These are phyloP conservation scores for Phenacoccus solenopsis DNA, from an alignment of 1,140 invertebrate genomes.

Conservation along the genomic window DNA sequence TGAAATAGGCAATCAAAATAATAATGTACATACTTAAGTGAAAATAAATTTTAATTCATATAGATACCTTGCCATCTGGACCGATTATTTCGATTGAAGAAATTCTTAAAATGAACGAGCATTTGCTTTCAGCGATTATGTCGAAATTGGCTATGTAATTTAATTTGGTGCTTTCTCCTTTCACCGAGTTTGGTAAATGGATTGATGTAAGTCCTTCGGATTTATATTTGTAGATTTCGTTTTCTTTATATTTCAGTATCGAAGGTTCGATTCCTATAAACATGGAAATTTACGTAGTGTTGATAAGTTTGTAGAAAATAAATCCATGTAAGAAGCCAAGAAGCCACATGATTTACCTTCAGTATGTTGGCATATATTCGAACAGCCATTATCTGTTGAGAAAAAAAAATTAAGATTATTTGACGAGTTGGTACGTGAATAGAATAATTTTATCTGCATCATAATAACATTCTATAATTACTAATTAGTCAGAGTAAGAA, in stretches of 20 bases:
- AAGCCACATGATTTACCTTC: not conserved
- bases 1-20: not conserved
- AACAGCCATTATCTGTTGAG: not conserved
- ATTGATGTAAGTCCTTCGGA: not conserved
- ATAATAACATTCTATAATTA: too few species aligned
- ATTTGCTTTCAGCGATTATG: not conserved
- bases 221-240: constrained; percentile 3
- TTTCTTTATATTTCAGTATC: constrained; percentile 1
- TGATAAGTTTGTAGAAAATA: not conserved
- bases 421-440: too few species aligned
- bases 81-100: not conserved
- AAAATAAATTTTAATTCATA: not conserved
- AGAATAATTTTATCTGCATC: too few species aligned
- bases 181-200: not conserved
- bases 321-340: not conserved
- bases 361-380: not conserved
- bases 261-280: not conserved
- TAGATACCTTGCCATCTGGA: constrained; percentile 1
- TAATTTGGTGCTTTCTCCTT: not conserved
- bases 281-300: not conserved
- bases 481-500: too few species aligned
- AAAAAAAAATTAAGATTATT: not conserved
- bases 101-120: not conserved
- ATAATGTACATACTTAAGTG: not conserved
- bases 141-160: not conserved